These are phyloP conservation scores for Philereme transversata DNA, from an alignment of 2,888 invertebrate species.

Conservation along the genomic window DNA sequence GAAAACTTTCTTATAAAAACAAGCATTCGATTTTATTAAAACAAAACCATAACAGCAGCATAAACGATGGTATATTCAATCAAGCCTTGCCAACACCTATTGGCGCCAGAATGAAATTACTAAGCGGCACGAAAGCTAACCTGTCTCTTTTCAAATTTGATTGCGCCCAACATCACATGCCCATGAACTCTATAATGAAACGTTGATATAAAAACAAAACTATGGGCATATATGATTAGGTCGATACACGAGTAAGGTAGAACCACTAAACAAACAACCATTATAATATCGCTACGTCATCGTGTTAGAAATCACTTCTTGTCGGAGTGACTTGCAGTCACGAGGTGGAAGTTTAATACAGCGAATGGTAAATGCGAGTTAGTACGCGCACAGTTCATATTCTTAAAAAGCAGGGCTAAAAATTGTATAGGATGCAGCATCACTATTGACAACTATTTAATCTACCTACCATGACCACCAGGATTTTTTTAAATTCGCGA, in stretches of 20 bases:
- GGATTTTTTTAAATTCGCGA: too few relatives aligned
- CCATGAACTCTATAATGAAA: constrained; percentile 83
- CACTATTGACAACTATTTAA: too few relatives aligned
- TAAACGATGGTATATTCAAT: constrained; percentile 57
- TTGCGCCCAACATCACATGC: constrained; percentile 81
- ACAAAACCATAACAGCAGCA: constrained; percentile 44
- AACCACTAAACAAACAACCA: constrained; percentile 83
- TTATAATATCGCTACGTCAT: constrained; percentile 79
- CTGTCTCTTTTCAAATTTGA: constrained; percentile 82
- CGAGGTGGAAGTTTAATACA: constrained; percentile 62
- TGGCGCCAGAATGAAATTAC: constrained; percentile 79
- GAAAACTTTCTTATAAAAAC: too few relatives aligned
- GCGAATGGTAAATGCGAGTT: constrained; percentile 26
- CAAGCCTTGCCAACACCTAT: constrained; percentile 65
- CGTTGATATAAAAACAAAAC: constrained; percentile 81
- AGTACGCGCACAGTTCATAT: neutral
- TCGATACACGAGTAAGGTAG: constrained; percentile 83
- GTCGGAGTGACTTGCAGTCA: constrained; percentile 77
- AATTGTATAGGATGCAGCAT: too few relatives aligned
- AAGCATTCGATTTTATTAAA: neutral
- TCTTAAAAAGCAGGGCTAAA: neutral
- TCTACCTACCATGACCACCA: too few relatives aligned
- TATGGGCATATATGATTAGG: constrained; percentile 83
- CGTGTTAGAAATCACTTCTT: constrained; percentile 83
- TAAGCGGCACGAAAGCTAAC: constrained; percentile 69